Evolutionary conservation across 1,140 invertebrate species (phyloP), one percentile per base, ranked within the genome.

Genomic region (Anthonomus grandis): DNA sequence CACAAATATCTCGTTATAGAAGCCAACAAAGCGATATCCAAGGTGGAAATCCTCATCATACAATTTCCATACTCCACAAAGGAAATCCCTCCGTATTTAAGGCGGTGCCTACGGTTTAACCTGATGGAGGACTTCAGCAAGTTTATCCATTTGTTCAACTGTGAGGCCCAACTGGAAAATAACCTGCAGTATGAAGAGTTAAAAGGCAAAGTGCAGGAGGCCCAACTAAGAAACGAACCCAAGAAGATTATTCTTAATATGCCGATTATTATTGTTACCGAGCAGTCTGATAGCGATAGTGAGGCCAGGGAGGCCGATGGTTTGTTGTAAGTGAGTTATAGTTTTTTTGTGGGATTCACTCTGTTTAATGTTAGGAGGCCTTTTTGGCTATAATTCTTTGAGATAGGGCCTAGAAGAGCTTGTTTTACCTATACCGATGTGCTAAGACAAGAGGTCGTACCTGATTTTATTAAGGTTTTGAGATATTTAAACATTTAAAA

Each of bases 261-360:
- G 37, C 64, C 64, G 8, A 45, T 51, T 24, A 66, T 66, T 19
- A 57, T 64, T 23, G 37, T 66, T 22, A 66, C 64, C 12, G 54
- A 63, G 46, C 52, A 63, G 38, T 49, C 41, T 19, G 59, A 61
- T 27, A 22, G 13, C 15, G 64, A 66, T 36, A 41, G 19, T 3
- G 62, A 65, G 36, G 51, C 63, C 9, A 51, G 53, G 22, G 63
- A 64, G 37, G 24, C 19, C 19, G 60, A 64, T 36, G 59, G 50
- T 3, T 31, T 64, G 31, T 39, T 64, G 39, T 62, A 58, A 53
- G n/a, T n/a, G n/a, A n/a, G n/a, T n/a, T n/a, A n/a, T n/a, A n/a
- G n/a, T n/a, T n/a, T n/a, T n/a, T n/a, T n/a, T n/a, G n/a, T n/a
- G n/a, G n/a, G n/a, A n/a, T n/a, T n/a, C n/a, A n/a, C n/a, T n/a